These are phyloP conservation scores for Mionectes olivaceus DNA, from an alignment of 2,797 vertebrate genomes.

Conservation along the genomic window DNA sequence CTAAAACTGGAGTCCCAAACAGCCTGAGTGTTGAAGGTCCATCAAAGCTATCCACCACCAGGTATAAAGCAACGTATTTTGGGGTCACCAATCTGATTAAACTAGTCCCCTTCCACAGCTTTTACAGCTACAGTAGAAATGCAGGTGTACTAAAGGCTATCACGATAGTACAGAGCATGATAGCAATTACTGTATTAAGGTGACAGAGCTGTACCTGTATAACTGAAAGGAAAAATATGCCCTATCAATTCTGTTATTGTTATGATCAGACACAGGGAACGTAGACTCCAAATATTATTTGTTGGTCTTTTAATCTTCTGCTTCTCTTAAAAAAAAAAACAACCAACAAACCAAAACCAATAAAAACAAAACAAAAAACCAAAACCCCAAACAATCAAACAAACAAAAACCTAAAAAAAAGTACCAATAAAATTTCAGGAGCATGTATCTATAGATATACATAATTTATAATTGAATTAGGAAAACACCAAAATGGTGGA, in stretches of 20 bases:
- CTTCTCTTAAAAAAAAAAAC: not conserved
- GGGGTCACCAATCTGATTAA: not conserved
- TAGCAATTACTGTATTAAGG: not conserved
- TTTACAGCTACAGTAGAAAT: not conserved
- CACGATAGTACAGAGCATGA: not conserved
- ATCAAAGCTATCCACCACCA: not conserved
- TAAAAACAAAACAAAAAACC: no score
- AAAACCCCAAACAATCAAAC: no score
- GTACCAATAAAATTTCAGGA: not conserved
- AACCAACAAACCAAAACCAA: not conserved
- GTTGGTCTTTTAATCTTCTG: not conserved
- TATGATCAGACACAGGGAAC: not conserved
- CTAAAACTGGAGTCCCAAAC: not conserved
- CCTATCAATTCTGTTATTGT: not conserved
- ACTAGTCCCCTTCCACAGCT: not conserved
- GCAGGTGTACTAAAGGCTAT: not conserved
- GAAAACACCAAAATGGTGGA: not conserved
- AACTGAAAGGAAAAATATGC: not conserved
- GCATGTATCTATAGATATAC: fast-evolving
- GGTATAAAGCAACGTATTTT: not conserved
- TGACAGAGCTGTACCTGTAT: not conserved
- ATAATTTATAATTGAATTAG: not conserved
- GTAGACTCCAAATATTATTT: not conserved
- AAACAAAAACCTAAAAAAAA: no score
- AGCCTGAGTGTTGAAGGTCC: not conserved